Conservation (phyloP, 2,888 invertebrate species). For the Ichneumon xanthorius region DNA sequence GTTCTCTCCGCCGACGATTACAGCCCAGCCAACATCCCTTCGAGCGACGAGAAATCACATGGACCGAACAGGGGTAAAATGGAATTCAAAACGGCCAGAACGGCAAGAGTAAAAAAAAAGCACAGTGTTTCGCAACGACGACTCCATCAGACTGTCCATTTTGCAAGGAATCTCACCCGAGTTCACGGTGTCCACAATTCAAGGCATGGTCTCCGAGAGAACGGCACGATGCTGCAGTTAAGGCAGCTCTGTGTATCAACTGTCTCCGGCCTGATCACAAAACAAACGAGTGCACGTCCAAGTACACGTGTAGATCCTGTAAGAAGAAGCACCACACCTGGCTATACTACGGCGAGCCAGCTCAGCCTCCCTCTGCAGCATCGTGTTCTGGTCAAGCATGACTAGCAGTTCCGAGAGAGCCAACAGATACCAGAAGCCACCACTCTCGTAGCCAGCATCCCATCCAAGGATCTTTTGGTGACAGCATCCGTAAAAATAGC, state of each 20-base stretch:
- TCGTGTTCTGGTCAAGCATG: no score
- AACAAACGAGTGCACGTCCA: conserved; percentile 24
- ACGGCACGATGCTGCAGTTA: neutral
- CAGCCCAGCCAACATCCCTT: no score
- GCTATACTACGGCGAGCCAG: conserved; percentile 29
- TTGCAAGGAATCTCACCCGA: neutral
- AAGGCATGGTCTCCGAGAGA: conserved; percentile 10
- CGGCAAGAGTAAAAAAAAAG: neutral
- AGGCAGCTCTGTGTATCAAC: conserved; percentile 7
- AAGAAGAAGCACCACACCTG: conserved; percentile 25
- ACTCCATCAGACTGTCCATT: neutral
- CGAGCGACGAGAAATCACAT: no score
- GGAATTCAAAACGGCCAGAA: neutral
- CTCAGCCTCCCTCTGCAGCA: no score
- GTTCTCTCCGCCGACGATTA: no score
- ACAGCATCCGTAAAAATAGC: neutral
- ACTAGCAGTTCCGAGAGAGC: no score
- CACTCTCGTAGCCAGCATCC: neutral
- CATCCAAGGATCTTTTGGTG: neutral
- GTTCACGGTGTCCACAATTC: conserved; percentile 3
- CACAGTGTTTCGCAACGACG: no score
- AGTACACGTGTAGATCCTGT: conserved; percentile 15
- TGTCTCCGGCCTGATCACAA: conserved; percentile 27
- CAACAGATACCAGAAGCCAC: neutral
- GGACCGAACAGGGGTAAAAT: no score